Evolutionary conservation across 1,140 invertebrate genomes (phyloP).

Genomic region (Drosophila subobscura): DNA sequence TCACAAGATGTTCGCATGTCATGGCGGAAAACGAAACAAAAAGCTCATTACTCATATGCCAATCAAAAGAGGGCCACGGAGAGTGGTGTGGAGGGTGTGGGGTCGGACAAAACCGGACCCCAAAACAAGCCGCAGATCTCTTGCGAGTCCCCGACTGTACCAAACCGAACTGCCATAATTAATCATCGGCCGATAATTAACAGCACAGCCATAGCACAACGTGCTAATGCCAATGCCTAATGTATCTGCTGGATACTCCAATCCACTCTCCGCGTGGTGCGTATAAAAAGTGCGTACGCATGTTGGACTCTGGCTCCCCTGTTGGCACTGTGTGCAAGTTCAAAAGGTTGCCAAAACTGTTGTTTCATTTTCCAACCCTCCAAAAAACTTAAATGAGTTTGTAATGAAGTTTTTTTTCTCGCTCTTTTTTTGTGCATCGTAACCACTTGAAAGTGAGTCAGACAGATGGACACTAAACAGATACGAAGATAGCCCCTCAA

Average conservation of each 20-base stretch:
- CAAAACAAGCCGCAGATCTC: conserved; percentile 57
- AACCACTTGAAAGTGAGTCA: conserved; percentile 64
- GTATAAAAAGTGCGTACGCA: conserved; percentile 32
- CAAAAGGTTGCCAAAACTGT: conserved; percentile 71
- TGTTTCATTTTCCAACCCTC: conserved; percentile 47
- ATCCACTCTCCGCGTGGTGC: neutral
- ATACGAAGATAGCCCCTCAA: conserved; percentile 8
- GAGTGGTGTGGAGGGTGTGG: too few species aligned
- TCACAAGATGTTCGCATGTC: conserved; percentile 53
- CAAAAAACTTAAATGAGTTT: conserved; percentile 46
- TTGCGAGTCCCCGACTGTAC: conserved; percentile 24
- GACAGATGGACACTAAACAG: conserved; percentile 47
- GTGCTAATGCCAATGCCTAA: conserved; percentile 34
- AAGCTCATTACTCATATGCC: conserved; percentile 82
- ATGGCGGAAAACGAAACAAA: conserved; percentile 63
- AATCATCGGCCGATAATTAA: conserved; percentile 80
- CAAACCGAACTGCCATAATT: conserved; percentile 66
- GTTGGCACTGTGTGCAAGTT: conserved; percentile 12
- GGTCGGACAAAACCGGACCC: conserved; percentile 10
- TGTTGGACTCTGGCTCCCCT: conserved; percentile 14
- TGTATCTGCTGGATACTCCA: conserved; percentile 58
- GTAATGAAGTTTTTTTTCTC: conserved; percentile 24
- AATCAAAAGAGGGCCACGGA: conserved; percentile 55
- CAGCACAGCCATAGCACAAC: conserved; percentile 70
- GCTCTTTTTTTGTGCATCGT: conserved; percentile 48